Percentiles rank a stretch among this genome's conserved stretches.
phyloP scores from a whole-genome alignment of 2,888 invertebrate genomes.

The Dicyrtomina minuta region DNA sequence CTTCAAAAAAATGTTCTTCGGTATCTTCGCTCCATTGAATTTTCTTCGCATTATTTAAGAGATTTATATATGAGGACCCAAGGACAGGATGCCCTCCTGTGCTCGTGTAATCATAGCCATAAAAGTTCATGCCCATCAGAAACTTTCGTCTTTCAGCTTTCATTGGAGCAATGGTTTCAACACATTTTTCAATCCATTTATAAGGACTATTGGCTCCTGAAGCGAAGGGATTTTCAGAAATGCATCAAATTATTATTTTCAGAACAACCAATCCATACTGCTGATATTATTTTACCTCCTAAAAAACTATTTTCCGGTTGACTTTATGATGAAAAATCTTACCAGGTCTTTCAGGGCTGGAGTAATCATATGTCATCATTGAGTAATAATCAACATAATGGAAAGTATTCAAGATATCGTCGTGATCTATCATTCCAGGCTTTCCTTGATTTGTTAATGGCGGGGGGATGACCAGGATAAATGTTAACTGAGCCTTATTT shows the following conservation, averaged over 20 bases:
- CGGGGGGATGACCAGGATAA: constrained; percentile 80
- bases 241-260: constrained; percentile 10
- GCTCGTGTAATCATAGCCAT: constrained; percentile 80
- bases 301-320: background rate
- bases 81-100: constrained; percentile 80
- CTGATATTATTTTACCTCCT: background rate
- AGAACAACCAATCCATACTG: background rate
- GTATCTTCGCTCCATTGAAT: constrained; percentile 74
- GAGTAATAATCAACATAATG: constrained; percentile 81
- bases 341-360: constrained; percentile 77
- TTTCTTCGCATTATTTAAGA: constrained; percentile 72
- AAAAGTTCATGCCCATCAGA: constrained; percentile 87
- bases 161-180: constrained; percentile 70
- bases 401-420: constrained; percentile 75
- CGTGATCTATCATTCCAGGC: constrained; percentile 68
- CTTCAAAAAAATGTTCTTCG: constrained; percentile 81
- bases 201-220: constrained; percentile 85
- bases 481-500: constrained; percentile 59
- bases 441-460: constrained; percentile 56
- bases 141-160: constrained; percentile 70
- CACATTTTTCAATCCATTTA: constrained; percentile 75
- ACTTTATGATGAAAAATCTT: constrained; percentile 40
- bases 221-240: constrained; percentile 42
- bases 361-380: constrained; percentile 96
- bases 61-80: constrained; percentile 73